A percentile compares a stretch with the other conserved stretches of the same genome.
Conservation (phyloP, 2,888 invertebrate genomes). For the Melikaiella ostensackeni region DNA sequence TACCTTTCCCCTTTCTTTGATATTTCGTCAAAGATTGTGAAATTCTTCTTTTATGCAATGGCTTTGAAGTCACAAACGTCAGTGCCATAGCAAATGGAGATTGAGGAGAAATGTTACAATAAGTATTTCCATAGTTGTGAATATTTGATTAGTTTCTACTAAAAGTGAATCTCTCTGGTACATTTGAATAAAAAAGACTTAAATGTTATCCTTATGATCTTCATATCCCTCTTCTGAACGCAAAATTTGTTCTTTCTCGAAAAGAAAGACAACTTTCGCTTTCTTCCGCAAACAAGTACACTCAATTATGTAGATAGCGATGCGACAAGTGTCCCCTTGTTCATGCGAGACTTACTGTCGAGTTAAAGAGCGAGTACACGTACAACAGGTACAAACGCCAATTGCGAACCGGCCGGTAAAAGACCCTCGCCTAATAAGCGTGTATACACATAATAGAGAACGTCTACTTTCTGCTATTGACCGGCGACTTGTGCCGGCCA, state of each 20-base stretch:
- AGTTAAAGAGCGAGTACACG: background rate
- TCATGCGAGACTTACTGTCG: background rate
- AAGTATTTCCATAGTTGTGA: no score
- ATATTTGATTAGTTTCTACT: no score
- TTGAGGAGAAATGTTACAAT: no score
- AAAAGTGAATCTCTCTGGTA: no score
- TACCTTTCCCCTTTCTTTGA: background rate
- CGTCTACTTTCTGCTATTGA: background rate
- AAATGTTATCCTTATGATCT: background rate
- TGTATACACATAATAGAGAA: background rate
- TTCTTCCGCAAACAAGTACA: background rate
- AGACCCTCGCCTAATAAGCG: background rate
- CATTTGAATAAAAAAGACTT: no score
- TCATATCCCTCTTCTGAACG: background rate
- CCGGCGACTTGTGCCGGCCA: background rate
- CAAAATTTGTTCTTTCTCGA: background rate
- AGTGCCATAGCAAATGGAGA: no score
- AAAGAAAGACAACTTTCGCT: background rate
- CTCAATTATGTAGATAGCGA: slow-evolving; percentile 11
- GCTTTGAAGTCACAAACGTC: background rate
- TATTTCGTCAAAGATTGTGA: background rate
- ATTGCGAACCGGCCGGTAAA: background rate
- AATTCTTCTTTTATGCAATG: background rate
- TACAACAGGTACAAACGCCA: slow-evolving; percentile 2
- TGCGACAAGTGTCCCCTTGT: slow-evolving; percentile 1